Evolutionary conservation across 2,797 vertebrate genomes (phyloP), one percentile per base, ranked within the genome.

Genomic region (Pygocentrus nattereri): DNA sequence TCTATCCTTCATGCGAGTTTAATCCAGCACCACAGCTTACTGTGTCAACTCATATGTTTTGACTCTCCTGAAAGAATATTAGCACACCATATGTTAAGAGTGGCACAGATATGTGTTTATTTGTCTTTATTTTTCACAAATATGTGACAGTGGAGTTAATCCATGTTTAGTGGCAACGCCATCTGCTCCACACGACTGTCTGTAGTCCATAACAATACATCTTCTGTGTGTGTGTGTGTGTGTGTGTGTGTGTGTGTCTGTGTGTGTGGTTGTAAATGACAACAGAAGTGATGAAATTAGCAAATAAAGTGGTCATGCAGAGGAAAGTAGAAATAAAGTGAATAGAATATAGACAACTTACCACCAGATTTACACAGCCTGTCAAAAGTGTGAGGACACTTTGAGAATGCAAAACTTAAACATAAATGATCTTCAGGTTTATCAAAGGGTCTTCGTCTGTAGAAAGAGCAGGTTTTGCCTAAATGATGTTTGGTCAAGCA

Each of bases 131-230:
- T 76, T 67, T 34, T 44, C 47, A 44, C 27, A 50, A 59, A 71
- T 67, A 64, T 78, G 34, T 68, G 62, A 78, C 69, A 44, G 61
- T 69, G 23, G n/a, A 79, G 54, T 79, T 74, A 72, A 76, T 81
- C 41, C 65, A 71, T 78, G 62, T 82, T 79, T 31, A 80, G 15
- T 73, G 27, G 19, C n/a, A 13, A 74, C 78, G 38, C 79, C 86
- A 85, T 87, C 84, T 87, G 79, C 64, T 78, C 56, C 19, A 13
- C 69, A 50, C 65, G 31, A 54, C 54, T 65, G 23, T 79, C 56
- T 74, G 44, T 56, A 56, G 54, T 71, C 23, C 61, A 70, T n/a
- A 50, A 56, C 67, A 79, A 56, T 74, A 12, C 21, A 67, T 50
- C 58, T 54, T 52, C 31, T 83, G 76, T 83, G 44, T 71, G 56